These are phyloP conservation scores for Apistogramma diplotaenia DNA, from an alignment of 2,113 vertebrate genomes.

Conservation along the genomic window DNA sequence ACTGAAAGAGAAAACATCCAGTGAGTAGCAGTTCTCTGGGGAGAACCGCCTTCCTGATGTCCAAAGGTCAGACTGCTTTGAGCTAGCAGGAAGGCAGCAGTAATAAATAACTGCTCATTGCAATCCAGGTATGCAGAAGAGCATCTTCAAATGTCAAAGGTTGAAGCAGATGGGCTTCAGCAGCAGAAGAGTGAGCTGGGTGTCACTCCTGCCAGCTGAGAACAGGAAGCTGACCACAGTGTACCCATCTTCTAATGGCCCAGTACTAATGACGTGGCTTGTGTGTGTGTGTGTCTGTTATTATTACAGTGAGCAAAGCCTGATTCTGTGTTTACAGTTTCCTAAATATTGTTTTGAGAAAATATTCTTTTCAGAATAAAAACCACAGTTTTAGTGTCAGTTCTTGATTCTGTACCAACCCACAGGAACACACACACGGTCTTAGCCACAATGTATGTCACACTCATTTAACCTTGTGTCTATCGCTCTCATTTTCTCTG, in stretches of 20 bases:
- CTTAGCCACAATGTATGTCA: conserved; percentile 22
- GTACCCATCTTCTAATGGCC: not conserved
- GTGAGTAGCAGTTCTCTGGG: not conserved
- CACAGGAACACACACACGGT: not conserved
- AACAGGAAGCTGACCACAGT: not conserved
- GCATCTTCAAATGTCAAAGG: too few species aligned
- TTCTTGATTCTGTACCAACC: not conserved
- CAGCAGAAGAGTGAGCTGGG: too few species aligned
- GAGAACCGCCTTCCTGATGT: too few species aligned
- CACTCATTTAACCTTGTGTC: conserved; percentile 38
- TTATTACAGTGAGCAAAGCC: too few species aligned
- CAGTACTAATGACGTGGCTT: not conserved
- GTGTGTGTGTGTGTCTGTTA: not conserved
- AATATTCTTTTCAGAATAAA: not conserved
- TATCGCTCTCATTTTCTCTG: conserved; percentile 20
- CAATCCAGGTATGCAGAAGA: too few species aligned
- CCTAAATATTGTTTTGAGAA: not conserved
- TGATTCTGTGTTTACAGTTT: too few species aligned
- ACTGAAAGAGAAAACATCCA: not conserved
- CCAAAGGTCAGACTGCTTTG: too few species aligned
- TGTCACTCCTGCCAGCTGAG: too few species aligned
- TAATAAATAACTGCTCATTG: too few species aligned
- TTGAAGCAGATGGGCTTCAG: too few species aligned
- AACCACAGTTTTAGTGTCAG: not conserved
- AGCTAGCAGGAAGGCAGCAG: too few species aligned